These are phyloP conservation scores for Caenorhabditis sp. DNA, from an alignment of 2,888 invertebrate genomes.

Conservation along the genomic window DNA sequence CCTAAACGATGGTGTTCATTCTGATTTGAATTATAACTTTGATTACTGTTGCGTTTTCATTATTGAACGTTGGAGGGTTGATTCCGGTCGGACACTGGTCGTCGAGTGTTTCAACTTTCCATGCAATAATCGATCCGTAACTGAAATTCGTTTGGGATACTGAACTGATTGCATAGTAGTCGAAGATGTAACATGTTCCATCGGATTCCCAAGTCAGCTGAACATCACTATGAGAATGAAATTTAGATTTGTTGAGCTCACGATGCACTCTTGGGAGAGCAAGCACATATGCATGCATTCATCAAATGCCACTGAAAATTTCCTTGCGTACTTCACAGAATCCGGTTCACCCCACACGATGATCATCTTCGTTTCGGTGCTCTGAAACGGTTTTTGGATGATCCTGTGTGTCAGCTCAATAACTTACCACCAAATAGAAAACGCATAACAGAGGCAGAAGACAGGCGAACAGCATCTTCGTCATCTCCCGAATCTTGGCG, in stretches of 20 bases:
- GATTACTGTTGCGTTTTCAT: constrained; percentile 22
- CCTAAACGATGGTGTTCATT: too few relatives aligned
- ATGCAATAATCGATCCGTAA: constrained; percentile 15
- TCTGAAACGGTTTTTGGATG: background rate
- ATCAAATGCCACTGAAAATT: background rate
- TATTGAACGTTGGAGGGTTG: constrained; percentile 26
- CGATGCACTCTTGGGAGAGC: background rate
- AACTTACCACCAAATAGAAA: constrained; percentile 6
- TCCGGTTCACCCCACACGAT: constrained; percentile 14
- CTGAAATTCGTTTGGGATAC: constrained; percentile 2
- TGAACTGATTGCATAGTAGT: constrained; percentile 19
- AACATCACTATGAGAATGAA: background rate
- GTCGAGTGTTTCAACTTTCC: background rate
- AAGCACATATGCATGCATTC: background rate
- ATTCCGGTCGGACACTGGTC: constrained; percentile 8
- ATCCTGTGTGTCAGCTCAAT: background rate
- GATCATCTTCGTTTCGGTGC: constrained; percentile 9
- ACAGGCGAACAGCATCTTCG: background rate
- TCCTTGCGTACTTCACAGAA: background rate
- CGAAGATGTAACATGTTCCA: background rate
- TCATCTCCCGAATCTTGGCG: background rate
- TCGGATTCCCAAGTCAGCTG: constrained; percentile 9
- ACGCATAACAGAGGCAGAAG: background rate
- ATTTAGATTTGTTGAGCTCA: background rate
- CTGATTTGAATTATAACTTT: too few relatives aligned